These are phyloP conservation scores for Megastigmus dorsalis DNA, from an alignment of 2,888 invertebrate species.

Conservation along the genomic window DNA sequence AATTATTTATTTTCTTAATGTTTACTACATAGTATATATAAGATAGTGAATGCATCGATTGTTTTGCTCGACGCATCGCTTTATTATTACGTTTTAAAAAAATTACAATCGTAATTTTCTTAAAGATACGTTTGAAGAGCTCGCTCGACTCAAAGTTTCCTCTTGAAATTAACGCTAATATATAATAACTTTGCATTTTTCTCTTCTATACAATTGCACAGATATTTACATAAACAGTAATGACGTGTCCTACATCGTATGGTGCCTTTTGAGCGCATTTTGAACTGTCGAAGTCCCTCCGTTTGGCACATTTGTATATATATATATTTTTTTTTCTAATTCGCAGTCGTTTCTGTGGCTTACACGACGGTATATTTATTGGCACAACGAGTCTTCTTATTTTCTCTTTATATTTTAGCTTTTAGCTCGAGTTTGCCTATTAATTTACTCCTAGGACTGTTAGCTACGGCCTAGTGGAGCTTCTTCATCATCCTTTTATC, in stretches of 20 bases:
- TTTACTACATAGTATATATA: slow-evolving; percentile 37
- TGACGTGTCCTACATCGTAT: slow-evolving; percentile 64
- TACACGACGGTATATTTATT: slow-evolving; percentile 52
- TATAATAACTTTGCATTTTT: slow-evolving; percentile 59
- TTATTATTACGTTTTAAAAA: slow-evolving; percentile 14
- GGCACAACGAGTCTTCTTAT: slow-evolving; percentile 53
- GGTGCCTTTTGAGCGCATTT: slow-evolving; percentile 68
- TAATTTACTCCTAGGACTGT: slow-evolving; percentile 41
- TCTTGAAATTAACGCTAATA: slow-evolving; percentile 47
- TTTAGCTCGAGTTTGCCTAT: slow-evolving; percentile 31
- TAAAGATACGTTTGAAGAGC: slow-evolving; percentile 21
- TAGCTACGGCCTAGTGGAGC: slow-evolving; percentile 18
- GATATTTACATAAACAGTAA: slow-evolving; percentile 73
- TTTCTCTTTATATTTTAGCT: slow-evolving; percentile 42
- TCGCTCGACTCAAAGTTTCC: slow-evolving; percentile 31
- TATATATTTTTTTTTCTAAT: slow-evolving; percentile 49
- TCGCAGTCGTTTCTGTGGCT: slow-evolving; percentile 50
- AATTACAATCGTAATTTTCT: background rate
- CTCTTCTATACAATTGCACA: slow-evolving; percentile 73
- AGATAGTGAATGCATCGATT: slow-evolving; percentile 35
- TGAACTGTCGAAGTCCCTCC: slow-evolving; percentile 58
- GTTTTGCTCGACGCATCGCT: background rate
- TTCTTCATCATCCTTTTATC: background rate
- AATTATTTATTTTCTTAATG: slow-evolving; percentile 42
- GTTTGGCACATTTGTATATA: slow-evolving; percentile 67